Evolutionary conservation across 2,113 vertebrate genomes (phyloP), one percentile per base, ranked within the genome.

Genomic region (Phrynocephalus versicolor): DNA sequence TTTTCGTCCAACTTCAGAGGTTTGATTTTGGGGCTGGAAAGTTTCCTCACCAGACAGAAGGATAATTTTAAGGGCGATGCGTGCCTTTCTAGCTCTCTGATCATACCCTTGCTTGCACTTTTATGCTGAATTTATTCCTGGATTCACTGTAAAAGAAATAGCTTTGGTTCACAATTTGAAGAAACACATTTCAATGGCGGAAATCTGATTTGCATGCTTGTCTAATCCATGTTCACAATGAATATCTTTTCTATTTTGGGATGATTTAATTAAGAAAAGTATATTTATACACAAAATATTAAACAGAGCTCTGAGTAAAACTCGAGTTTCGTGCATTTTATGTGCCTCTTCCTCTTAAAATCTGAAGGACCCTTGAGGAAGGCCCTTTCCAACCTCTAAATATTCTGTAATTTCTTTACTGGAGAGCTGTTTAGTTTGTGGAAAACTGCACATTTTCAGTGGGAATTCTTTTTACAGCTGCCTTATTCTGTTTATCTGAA

Each of bases 401-500:
- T 81, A 74, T 30, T 55, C 41, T 74, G 58, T 70, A 6, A 39
- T 65, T 81, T 55, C 57, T 86, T 81, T 72, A 80, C 35, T 64
- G 23, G 77, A 80, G 67, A 85, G 41, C 37, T 79, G 16, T 85
- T 85, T 80, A 27, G 23, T 65, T 86, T 65, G 57, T 81, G 70
- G 39, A 37, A 85, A 81, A 81, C 78, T 86, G 69, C 70, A 74
- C 78, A 74, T 81, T 86, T 86, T 86, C n/a, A 65, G 41, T 55
- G 78, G 84, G 45, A 81, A 74, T 81, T 64, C 27, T 86, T 85
- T 86, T 81, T 86, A 80, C 84, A 81, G 84, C 84, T 86, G 84
- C 58, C 60, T 86, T 81, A 73, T 74, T 86, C 78, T 86, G 84
- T 86, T 86, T 81, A 86, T 86, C 84, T 86, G 58, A 37, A 86